Percentiles rank a stretch among this genome's conserved stretches.
Evolutionary conservation across 2,888 invertebrate species (phyloP).

Genomic region (Lochmaea capreae): DNA sequence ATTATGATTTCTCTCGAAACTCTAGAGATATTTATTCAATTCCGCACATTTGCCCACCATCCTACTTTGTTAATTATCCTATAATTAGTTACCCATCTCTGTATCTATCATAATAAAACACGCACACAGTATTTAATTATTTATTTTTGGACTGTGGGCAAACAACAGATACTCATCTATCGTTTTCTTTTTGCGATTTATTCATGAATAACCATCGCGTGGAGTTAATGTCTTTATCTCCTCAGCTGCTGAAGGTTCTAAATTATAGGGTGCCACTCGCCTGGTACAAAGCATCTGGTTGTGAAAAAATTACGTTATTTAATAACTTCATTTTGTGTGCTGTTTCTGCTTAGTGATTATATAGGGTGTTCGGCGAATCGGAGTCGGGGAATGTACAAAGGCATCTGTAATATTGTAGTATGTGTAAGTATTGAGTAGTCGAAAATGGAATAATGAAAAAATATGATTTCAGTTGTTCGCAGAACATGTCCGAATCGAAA

Average conservation of each 20-base stretch:
- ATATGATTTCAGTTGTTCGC: not conserved
- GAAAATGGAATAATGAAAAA: not conserved
- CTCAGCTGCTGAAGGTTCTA: conserved; percentile 35
- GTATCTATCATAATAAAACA: not conserved
- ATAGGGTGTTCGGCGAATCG: conserved; percentile 15
- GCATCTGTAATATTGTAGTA: not conserved
- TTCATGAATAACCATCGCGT: conserved; percentile 33
- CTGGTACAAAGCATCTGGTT: conserved; percentile 39
- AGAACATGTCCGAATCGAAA: not conserved
- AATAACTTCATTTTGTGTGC: conserved; percentile 39
- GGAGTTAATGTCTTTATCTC: conserved; percentile 42
- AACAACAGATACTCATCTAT: not conserved
- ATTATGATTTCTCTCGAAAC: too few relatives aligned
- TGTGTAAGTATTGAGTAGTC: not conserved
- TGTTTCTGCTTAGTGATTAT: conserved; percentile 33
- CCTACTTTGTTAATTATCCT: not conserved
- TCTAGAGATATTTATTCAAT: too few relatives aligned
- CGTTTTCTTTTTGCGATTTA: conserved; percentile 11
- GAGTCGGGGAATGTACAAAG: conserved; percentile 3
- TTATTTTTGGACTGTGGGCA: not conserved
- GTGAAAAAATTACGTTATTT: conserved; percentile 29
- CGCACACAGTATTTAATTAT: not conserved
- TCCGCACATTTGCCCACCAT: too few relatives aligned
- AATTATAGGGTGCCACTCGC: conserved; percentile 38
- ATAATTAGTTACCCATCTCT: not conserved